Base-by-base conservation (phyloP, 2,797 vertebrate genomes). In the Siniperca undulata region DNA sequence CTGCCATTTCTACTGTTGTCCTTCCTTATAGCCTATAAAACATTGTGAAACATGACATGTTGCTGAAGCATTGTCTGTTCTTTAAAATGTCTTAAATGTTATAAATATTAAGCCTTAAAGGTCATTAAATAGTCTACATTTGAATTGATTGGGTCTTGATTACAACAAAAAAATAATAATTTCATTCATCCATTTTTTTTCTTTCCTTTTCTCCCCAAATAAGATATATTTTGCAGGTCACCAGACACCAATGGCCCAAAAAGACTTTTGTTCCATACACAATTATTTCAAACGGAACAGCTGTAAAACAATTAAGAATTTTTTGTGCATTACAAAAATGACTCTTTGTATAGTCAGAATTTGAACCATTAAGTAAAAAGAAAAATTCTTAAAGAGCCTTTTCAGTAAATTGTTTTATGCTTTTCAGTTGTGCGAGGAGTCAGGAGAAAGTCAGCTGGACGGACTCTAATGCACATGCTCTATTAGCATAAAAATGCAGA, bases 401-500 rank as follows among this genome's bases (percentile, higher is more conserved):
- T 38, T 62, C 72, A 67, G 36, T 11, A 74, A 42, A 55, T 55
- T 55, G 36, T 42, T 55, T 62, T 24, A 62, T 40, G 59, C 46
- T 40, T 74, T 53, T 20, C 40, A 72, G 60, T 22, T 62, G 42
- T 24, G 9, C 20, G 20, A 38, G 71, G 59, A 65, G 48, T 76
- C 38, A 76, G 50, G 52, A 58, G 61, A 67, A 76, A 58, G 62
- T 46, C 34, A 62, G 27, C 22, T 3, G 27, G 44, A 36, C 3
- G 40, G 56, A 53, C 60, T 20, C 8, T 42, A 40, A 64, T 74
- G 48, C 27, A 19, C 24, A 19, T n/a, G 42, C 44, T 24, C 20
- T 52, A 62, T 74, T 74, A 36, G 59, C 71, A 74, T 74, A 12
- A 48, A 55, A 61, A 36, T n/a, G 27, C 7, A 48, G 20, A 70